Base-by-base conservation (phyloP, 2,888 invertebrate genomes). In the Ctena decussata region DNA sequence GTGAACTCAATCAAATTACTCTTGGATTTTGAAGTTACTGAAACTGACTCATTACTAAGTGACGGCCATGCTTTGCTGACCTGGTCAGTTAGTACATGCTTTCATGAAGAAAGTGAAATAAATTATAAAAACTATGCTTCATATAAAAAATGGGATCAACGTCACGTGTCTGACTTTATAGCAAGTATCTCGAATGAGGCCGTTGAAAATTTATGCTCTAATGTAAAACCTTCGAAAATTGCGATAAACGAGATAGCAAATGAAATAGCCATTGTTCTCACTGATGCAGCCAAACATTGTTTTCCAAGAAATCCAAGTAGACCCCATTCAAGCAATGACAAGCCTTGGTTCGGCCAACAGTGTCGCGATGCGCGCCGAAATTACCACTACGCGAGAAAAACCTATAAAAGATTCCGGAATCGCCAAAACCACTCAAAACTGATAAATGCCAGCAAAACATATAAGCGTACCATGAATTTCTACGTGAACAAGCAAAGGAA, bases 311-410 rank as follows among this genome's bases (percentile, higher is more conserved):
- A 18, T 2, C 15, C n/a, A 8, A 46, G 53, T 18, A 81, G 6
- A 37, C 30, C 39, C 21, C 8, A 49, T 30, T 44, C 24, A 27
- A 71, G n/a, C n/a, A 30, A 53, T 24, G 49, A 60, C n/a, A 70
- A 82, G 57, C 39, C 82, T 37, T 82, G 76, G 76, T 82, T 77
- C 44, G 78, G 78, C 11, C 65, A 77, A 37, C 27, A 76, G 46
- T 82, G 77, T 65, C 18, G 73, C 3, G 57, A 77, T 35, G 72
- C 73, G 18, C 44, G 77, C 18, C 21, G 21, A 21, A 35, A 37
- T 8, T 82, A 77, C 30, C 72, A 77, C 32, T 18, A 41, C 0
- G 65, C 77, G 18, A 49, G 60, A 53, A 77, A 11, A 18, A 71
- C 27, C 32, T 77, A 77, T 35, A 41, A 41, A 5, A 32, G 15